Base-by-base conservation (phyloP, 2,888 invertebrate genomes). In the Atherix ibis region DNA sequence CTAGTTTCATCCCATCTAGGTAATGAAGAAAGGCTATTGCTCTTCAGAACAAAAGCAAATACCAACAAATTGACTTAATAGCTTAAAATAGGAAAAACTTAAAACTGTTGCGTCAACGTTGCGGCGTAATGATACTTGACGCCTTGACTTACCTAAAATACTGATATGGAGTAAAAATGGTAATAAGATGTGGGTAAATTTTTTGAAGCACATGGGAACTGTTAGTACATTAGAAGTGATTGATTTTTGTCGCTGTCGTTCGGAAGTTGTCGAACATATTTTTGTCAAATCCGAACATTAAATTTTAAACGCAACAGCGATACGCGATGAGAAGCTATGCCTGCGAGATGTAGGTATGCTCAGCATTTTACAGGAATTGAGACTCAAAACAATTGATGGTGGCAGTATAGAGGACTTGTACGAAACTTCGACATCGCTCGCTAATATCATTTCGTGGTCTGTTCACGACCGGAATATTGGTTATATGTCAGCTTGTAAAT, bases 81-180 rank as follows among this genome's bases (percentile, higher is more conserved):
- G n/a, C n/a, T n/a, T n/a, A n/a, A n/a, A n/a, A n/a, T n/a, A n/a
- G n/a, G n/a, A n/a, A n/a, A n/a, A n/a, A n/a, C n/a, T n/a, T n/a
- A n/a, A n/a, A n/a, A n/a, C n/a, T n/a, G n/a, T 85, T 32, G 73
- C 79, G 17, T 67, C 72, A 6, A 72, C 78, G 1, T 57, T 89
- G 14, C 70, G 71, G 35, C 69, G 73, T 14, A 73, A 79, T 52
- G 72, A 76, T 27, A 87, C 87, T 1, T 70, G 68, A 43, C 73
- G 78, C 52, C 67, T 89, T 43, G 88, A 89, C 56, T 63, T 85
- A 35, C 71, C 83, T 43, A 84, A 84, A 62, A 81, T 81, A 72
- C 59, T 81, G n/a, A 61, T 80, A 27, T 74, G 78, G 0, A 64
- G 62, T 12, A 71, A 69, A 43, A 63, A 64, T 27, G 65, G 65